Evolutionary conservation across 23 tunicate species (phyloP).

Genomic region (Halocynthia roretzi): DNA sequence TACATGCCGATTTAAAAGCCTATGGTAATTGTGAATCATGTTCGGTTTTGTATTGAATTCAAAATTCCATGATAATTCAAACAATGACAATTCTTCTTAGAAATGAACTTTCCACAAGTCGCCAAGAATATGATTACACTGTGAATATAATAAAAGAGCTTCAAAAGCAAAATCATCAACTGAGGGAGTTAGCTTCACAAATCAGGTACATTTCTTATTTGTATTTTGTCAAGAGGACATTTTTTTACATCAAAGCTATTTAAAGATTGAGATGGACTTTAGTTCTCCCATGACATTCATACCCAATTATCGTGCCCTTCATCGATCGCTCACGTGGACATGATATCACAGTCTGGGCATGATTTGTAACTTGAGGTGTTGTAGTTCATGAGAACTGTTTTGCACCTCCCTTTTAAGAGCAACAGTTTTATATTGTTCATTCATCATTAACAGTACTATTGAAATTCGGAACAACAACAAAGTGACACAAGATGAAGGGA

Average conservation of each 20-base stretch:
- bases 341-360: too few relatives aligned
- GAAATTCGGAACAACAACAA: neutral
- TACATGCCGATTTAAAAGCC: too few relatives aligned
- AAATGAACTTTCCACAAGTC: neutral
- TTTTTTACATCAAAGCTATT: neutral
- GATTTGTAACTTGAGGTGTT: conserved; percentile 2
- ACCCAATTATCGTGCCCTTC: too few relatives aligned
- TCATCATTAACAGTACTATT: neutral
- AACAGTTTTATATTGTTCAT: neutral
- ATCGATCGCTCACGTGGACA: too few relatives aligned
- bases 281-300: neutral
- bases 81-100: too few relatives aligned
- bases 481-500: neutral
- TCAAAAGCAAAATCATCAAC: conserved; percentile 23
- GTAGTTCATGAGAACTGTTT: neutral
- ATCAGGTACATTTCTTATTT: conserved; percentile 14
- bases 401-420: neutral
- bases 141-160: conserved; percentile 26
- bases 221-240: neutral
- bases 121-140: conserved; percentile 4
- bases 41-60: too few relatives aligned
- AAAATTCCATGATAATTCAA: too few relatives aligned
- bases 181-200: conserved; percentile 27
- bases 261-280: neutral
- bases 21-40: too few relatives aligned